These are phyloP conservation scores for Macrosoma leucophasiata DNA, from an alignment of 2,888 invertebrate species.

Conservation along the genomic window DNA sequence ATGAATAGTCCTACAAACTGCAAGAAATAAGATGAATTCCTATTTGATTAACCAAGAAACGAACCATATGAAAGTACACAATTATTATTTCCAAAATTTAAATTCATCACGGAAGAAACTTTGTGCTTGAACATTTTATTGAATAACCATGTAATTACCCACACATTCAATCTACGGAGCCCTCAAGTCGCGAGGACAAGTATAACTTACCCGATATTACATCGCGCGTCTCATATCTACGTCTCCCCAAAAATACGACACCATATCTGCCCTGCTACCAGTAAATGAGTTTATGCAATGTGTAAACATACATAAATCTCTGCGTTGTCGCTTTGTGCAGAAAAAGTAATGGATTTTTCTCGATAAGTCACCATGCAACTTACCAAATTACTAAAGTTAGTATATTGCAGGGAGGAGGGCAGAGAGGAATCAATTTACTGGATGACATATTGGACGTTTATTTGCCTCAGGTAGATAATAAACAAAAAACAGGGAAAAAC, in stretches of 20 bases:
- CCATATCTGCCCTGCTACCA: constrained; percentile 32
- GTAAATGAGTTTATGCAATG: constrained; percentile 36
- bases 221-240: too few relatives aligned
- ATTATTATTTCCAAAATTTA: too few relatives aligned
- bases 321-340: constrained; percentile 21
- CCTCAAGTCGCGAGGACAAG: too few relatives aligned
- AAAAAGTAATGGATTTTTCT: constrained; percentile 24
- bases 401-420: constrained; percentile 30
- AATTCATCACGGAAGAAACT: too few relatives aligned
- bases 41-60: too few relatives aligned
- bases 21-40: too few relatives aligned
- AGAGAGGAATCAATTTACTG: constrained; percentile 40
- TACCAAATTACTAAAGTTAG: constrained; percentile 38
- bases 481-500: constrained; percentile 22
- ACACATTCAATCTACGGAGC: too few relatives aligned
- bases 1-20: too few relatives aligned
- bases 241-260: constrained; percentile 33
- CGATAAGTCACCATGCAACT: constrained; percentile 31
- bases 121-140: too few relatives aligned
- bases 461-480: constrained; percentile 33
- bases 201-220: too few relatives aligned
- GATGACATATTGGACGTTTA: constrained; percentile 43
- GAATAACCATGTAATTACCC: too few relatives aligned
- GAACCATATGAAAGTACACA: too few relatives aligned
- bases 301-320: constrained; percentile 45